Evolutionary conservation across 2,113 vertebrate species (phyloP).

Genomic region (Datnioides undecimradiatus): DNA sequence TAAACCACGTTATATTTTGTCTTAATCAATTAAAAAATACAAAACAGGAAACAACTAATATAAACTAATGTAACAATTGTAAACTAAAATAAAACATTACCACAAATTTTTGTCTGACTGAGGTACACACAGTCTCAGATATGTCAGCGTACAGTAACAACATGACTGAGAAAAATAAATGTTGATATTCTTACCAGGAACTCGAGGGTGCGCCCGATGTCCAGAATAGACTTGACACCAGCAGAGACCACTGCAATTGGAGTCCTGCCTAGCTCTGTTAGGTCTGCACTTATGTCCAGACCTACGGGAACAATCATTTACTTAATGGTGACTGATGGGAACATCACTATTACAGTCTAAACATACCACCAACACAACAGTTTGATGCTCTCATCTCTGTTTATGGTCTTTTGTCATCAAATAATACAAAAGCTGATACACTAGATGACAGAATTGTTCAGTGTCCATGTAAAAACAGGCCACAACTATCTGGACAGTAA

Average conservation of each 20-base stretch:
- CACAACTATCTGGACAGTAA: not conserved
- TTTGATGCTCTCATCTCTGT: too few species aligned
- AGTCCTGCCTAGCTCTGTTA: slow-evolving; percentile 91
- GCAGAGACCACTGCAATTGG: slow-evolving; percentile 91
- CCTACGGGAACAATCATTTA: slow-evolving; percentile 73
- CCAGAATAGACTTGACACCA: slow-evolving; percentile 92
- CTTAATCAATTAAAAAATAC: too few species aligned
- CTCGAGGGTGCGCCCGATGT: slow-evolving; percentile 92
- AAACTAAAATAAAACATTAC: not conserved
- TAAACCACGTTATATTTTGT: too few species aligned
- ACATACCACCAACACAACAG: not conserved
- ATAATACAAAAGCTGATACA: not conserved
- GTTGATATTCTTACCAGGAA: slow-evolving; percentile 85
- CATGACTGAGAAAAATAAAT: too few species aligned
- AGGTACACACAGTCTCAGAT: not conserved
- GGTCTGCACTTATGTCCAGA: slow-evolving; percentile 92
- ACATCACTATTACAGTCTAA: not conserved
- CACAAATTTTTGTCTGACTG: not conserved
- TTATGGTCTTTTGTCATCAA: too few species aligned
- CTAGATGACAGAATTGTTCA: not conserved
- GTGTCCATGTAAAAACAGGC: not conserved
- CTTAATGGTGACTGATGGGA: not conserved
- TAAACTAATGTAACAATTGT: too few species aligned
- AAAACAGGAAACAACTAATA: not conserved
- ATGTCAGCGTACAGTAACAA: not conserved